Percentiles rank a stretch among this genome's conserved stretches.
phyloP scores from a whole-genome alignment of 2,113 vertebrate genomes.

The Solenodon paradoxus region DNA sequence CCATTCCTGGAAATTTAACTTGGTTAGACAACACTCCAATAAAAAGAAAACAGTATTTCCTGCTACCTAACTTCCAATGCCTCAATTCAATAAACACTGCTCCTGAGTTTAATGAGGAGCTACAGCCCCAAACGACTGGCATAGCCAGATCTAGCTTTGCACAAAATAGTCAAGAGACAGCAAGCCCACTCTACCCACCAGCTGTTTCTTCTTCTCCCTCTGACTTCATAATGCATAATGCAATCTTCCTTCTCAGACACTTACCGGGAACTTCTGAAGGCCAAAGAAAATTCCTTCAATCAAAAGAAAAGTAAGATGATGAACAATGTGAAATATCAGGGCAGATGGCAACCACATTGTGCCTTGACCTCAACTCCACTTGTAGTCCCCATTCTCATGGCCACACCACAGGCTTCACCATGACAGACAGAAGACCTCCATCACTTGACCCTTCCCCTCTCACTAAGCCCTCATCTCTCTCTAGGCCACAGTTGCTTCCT shows the following conservation, averaged over 20 bases:
- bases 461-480: not conserved
- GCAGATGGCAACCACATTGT: not conserved
- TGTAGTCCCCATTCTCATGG: not conserved
- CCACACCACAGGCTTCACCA: not conserved
- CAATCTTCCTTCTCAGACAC: not conserved
- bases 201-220: not conserved
- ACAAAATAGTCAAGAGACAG: not conserved
- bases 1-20: not conserved
- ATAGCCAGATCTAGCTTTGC: not conserved
- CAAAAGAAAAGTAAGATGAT: not conserved
- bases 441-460: not conserved
- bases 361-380: not conserved
- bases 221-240: not conserved
- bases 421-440: not conserved
- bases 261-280: not conserved
- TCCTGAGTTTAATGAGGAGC: not conserved
- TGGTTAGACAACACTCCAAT: not conserved
- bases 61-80: not conserved
- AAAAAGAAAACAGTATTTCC: not conserved
- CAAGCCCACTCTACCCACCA: not conserved
- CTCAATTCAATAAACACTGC: not conserved
- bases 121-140: not conserved
- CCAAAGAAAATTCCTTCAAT: not conserved
- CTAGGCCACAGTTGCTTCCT: not conserved
- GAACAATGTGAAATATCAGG: not conserved